Evolutionary conservation across 2,797 vertebrate species (phyloP).

Genomic region (Sciurus carolinensis): DNA sequence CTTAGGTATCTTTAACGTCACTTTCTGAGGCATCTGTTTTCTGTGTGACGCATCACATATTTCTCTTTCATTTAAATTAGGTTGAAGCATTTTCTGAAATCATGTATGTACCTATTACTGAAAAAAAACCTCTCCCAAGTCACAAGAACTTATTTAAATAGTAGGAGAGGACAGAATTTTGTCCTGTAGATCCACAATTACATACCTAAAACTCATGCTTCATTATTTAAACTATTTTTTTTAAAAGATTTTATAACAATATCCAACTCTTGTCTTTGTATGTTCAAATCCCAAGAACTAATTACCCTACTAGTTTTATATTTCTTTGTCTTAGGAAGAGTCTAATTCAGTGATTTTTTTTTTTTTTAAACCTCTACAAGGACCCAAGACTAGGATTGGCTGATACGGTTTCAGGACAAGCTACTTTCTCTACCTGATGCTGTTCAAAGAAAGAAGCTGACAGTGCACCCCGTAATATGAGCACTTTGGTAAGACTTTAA

Average conservation of each 20-base stretch:
- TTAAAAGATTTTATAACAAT: background rate
- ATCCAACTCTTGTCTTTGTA: constrained; percentile 17
- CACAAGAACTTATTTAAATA: background rate
- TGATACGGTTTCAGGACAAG: background rate
- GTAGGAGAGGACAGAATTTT: background rate
- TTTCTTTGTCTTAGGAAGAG: constrained; percentile 3
- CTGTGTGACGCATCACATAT: background rate
- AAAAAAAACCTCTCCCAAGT: background rate
- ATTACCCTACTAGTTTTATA: background rate
- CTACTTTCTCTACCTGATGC: background rate
- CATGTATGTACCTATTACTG: background rate
- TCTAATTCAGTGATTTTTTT: background rate
- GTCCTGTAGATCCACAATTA: background rate
- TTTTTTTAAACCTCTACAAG: background rate
- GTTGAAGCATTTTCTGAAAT: background rate
- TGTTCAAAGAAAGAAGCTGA: background rate
- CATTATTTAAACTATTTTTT: background rate
- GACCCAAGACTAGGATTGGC: too few relatives aligned
- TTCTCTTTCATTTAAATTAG: background rate
- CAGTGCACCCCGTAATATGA: accelerated
- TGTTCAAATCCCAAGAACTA: background rate
- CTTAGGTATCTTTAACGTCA: background rate
- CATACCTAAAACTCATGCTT: background rate
- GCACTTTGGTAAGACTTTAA: background rate
- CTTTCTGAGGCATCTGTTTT: background rate